Evolutionary conservation across 1,140 invertebrate genomes (phyloP), one percentile per base, ranked within the genome.

Genomic region (Psilanteris sp.): DNA sequence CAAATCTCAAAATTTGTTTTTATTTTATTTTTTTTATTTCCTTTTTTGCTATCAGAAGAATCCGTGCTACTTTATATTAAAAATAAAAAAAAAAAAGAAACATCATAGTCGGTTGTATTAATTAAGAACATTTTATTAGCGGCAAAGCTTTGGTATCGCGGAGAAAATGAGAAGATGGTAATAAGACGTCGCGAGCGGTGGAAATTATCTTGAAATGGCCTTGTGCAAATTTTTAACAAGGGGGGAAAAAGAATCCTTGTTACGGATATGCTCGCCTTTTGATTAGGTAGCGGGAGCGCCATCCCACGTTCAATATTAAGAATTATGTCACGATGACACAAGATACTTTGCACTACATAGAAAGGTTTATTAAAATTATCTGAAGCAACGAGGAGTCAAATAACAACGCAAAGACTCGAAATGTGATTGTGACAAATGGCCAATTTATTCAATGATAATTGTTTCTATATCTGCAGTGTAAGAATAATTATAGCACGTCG

Each of bases 251-350:
- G 22, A 66, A 54, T 61, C 29, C 54, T 57, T 44, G 27, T 57
- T 36, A 62, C 52, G 24, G 72, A 68, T 57, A 54, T 43, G 29
- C 43, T 32, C 52, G 59, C 59, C 29, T 70, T 77, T 71, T 52
- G 57, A 66, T 61, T 48, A 54, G 39, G n/a, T n/a, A n/a, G 31
- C 57, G 43, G 34, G 31, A 34, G 13, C 54, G 24, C 57, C 75
- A 11, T 68, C 75, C 75, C 75, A 77, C 75, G 68, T 68, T 54
- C 62, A 77, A 77, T 77, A 64, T 64, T 24, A 20, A 16, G 55
- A 72, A 68, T 44, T 72, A 41, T 77, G 75, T 77, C 68, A 64
- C 41, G 50, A 75, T 59, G 46, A 64, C 39, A 73, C 62, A 55
- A 72, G 29, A 62, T 32, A 62, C 61, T 46, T 26, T 32, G 36